Evolutionary conservation across 2,113 vertebrate species (phyloP).

Genomic region (Anser cygnoides): DNA sequence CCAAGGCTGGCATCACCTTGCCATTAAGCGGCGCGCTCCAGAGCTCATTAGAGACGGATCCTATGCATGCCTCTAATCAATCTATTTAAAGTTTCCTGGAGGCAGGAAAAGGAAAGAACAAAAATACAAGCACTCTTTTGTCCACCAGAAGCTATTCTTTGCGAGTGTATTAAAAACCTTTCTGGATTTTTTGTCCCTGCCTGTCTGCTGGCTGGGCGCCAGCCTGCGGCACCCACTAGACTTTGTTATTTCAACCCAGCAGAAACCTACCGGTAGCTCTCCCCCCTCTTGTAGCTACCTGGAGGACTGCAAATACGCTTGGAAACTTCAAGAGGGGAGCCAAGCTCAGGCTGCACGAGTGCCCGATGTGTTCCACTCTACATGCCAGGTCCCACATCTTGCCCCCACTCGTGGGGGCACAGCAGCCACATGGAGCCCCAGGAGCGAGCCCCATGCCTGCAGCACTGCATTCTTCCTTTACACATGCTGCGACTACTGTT

Average conservation of each 20-base stretch:
- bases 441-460: neutral
- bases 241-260: constrained; percentile 48
- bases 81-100: constrained; percentile 78
- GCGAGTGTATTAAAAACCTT: constrained; percentile 69
- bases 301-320: constrained; percentile 6
- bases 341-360: neutral
- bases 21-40: constrained; percentile 60
- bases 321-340: neutral
- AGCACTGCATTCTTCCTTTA: neutral
- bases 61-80: constrained; percentile 69
- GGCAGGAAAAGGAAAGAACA: constrained; percentile 76
- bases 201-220: constrained; percentile 63
- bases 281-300: neutral
- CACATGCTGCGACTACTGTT: neutral
- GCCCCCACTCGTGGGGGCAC: neutral
- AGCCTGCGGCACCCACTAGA: constrained; percentile 67
- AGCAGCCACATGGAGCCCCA: too few relatives aligned
- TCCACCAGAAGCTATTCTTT: constrained; percentile 73
- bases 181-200: constrained; percentile 47
- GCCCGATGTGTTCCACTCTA: constrained; percentile 25
- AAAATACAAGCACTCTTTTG: constrained; percentile 77
- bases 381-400: fast-evolving
- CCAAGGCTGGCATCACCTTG: constrained; percentile 40
- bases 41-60: constrained; percentile 75
- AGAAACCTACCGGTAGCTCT: neutral